Base-by-base conservation (phyloP, 1,140 invertebrate species). In the Notospermus geniculatus region DNA sequence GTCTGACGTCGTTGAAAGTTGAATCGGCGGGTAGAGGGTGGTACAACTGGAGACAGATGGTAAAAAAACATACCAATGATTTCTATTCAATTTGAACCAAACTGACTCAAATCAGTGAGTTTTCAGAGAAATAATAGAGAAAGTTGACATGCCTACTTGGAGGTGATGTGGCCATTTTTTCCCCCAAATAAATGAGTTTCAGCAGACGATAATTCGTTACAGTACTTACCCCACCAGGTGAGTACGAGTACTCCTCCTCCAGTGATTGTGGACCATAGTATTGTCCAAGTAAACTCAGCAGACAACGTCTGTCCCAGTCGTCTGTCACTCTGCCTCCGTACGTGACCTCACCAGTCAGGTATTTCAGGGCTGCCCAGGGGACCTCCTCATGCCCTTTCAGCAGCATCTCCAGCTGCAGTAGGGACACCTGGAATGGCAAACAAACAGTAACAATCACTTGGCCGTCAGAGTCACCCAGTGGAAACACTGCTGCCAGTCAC, bases 321-420 rank as follows among this genome's bases (percentile, higher is more conserved):
- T 82, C 80, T 53, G 81, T 83, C 1, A 83, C 81, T 67, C 92
- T 85, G n/a, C 93, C 92, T 5, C 92, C 92, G 81, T 93, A 95
- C 2, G 88, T 93, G 46, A 93, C 74, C 52, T 74, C 80, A 86
- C 88, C 88, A 68, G 89, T 91, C 32, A 91, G 88, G 70, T 93
- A 93, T 65, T 87, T 86, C 52, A 93, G 83, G 0, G 91, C 91
- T 72, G 90, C 89, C 91, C 91, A 94, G 0, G 90, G 90, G 57
- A 93, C 74, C 9, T 83, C 84, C 25, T 71, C 65, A n/a, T 46
- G 45, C 29, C 27, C 55, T 62, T 75, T 71, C 23, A 80, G 61
- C 60, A 80, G 66, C 67, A 76, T 73, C 50, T 78, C 68, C 9
- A 80, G 65, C 46, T 79, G 73, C 9, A 77, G 65, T 19, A 79